A percentile compares a stretch with the other conserved stretches of the same genome.
These are phyloP conservation scores for Pangasius larnaudii DNA, from an alignment of 2,797 vertebrate genomes.

Conservation along the genomic window DNA sequence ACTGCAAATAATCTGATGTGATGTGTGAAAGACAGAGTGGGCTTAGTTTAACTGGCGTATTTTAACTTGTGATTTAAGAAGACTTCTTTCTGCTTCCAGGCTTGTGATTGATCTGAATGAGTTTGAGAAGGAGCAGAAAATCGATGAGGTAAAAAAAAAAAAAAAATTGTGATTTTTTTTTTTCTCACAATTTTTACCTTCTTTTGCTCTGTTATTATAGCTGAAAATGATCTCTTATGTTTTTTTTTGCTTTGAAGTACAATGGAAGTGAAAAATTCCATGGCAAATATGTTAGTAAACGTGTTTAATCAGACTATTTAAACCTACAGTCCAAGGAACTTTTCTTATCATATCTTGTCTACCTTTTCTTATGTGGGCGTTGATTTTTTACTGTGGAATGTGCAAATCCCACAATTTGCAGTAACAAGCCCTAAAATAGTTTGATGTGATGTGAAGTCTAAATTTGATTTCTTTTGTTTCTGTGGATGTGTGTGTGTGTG, in stretches of 20 bases:
- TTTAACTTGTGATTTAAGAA: background rate
- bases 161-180: background rate
- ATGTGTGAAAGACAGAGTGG: background rate
- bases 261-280: background rate
- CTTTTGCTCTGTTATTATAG: too few relatives aligned
- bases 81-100: conserved; percentile 68
- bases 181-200: background rate
- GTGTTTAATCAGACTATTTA: background rate
- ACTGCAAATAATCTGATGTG: background rate
- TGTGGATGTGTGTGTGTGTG: background rate
- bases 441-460: background rate
- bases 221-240: background rate
- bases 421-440: background rate
- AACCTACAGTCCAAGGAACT: background rate
- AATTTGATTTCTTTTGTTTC: background rate
- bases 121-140: conserved; percentile 84
- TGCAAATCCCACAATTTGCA: background rate
- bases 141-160: conserved; percentile 83
- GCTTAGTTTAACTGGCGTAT: background rate
- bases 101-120: conserved; percentile 83
- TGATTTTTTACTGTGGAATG: background rate
- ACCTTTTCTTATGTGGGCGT: background rate
- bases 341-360: background rate
- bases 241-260: background rate
- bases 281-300: background rate